Base-by-base conservation (phyloP, 2,113 vertebrate species). In the Tympanuchus pallidicinctus region DNA sequence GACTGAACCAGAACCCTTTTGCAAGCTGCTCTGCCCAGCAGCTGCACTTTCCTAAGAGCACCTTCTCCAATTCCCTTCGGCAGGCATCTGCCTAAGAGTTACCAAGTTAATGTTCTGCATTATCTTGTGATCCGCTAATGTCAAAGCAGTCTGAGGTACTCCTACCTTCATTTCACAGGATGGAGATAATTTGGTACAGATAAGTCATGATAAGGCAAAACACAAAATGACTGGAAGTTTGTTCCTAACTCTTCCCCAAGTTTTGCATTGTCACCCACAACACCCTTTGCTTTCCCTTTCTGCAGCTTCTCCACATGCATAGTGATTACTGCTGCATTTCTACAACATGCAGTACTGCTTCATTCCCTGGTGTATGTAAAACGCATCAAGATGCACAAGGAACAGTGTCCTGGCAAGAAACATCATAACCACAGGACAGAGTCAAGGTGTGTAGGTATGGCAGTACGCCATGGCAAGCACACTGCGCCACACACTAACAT, bases 401-500 rank as follows among this genome's bases (percentile, higher is more conserved):
- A 60, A 27, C 9, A 70, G 38, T 28, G 34, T 25, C 34, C 27
- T 0, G 4, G 42, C 66, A 64, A 56, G 75, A n/a, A 16, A 25
- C 18, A 15, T 8, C 16, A 27, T 0, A 54, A 42, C 60, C 36
- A 25, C 28, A 70, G 60, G 43, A 43, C 0, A 1, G n/a, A 71
- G 60, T 25, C 0, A 4, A 72, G 64, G 6, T 15, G 22, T 18
- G 18, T 9, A 56, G 19, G 54, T 19, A 45, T 8, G 36, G 7
- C 60, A 6, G 22, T 20, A 17, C 4, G 18, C 21, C 59, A 11
- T 0, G 2, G n/a, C 32, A 21, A 18, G 34, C 40, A 66, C 0
- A 1, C 65, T 60, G 65, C 25, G 38, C 28, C 0, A 6, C 1
- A 2, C 10, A 1, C 52, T 36, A 34, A 36, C 0, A 0, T 5